Percentiles rank a stretch among this genome's conserved stretches.
Conservation (phyloP, 2,797 vertebrate species). For the Prunella strophiata region DNA sequence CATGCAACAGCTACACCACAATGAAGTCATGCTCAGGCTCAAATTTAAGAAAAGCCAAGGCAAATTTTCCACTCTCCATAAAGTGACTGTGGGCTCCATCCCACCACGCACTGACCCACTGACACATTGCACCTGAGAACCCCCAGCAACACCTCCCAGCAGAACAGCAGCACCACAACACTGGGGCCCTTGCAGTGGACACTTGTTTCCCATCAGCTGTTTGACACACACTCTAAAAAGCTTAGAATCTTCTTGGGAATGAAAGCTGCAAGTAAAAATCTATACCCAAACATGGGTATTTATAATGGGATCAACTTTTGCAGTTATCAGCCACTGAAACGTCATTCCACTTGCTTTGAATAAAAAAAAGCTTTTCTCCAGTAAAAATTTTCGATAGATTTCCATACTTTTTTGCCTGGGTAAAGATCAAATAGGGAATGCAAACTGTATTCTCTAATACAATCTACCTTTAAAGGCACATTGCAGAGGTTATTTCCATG, state of each 20-base stretch:
- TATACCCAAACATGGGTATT: neutral
- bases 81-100: neutral
- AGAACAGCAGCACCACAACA: neutral
- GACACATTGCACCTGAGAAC: neutral
- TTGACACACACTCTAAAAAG: neutral
- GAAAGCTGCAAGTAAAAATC: neutral
- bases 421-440: neutral
- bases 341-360: neutral
- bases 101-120: neutral
- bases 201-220: neutral
- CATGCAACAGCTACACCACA: constrained; percentile 46
- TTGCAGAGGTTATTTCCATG: neutral
- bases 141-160: neutral
- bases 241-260: neutral
- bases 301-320: neutral
- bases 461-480: neutral
- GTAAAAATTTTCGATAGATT: neutral
- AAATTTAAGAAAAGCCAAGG: constrained; percentile 18
- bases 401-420: neutral
- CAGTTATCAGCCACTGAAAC: neutral
- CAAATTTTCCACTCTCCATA: neutral
- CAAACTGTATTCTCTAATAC: neutral
- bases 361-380: neutral
- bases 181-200: neutral
- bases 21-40: constrained; percentile 1